Evolutionary conservation across 2,888 invertebrate species (phyloP), one percentile per base, ranked within the genome.

Genomic region (Proisotoma minuta): DNA sequence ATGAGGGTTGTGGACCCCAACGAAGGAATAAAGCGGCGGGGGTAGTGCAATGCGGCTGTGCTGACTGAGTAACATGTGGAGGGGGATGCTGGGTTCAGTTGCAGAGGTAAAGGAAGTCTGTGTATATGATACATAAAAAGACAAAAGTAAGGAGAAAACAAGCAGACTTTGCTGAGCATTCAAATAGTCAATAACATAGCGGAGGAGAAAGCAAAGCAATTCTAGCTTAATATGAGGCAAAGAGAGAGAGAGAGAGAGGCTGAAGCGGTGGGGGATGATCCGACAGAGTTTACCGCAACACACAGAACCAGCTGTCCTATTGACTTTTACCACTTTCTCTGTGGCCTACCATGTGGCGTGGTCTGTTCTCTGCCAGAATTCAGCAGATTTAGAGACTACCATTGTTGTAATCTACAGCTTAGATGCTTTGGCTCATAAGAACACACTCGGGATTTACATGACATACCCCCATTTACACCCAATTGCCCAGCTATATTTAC

Each of bases 41-140:
- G 40, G 34, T 61, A 49, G 49, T 50, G 58, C 62, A 57, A 58
- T 62, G 62, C 62, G 57, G 50, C 57, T 57, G 62, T 62, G 62
- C 62, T 43, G 50, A 61, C 57, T 61, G 57, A 57, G 56, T 49
- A 49, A 60, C 52, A 52, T 54, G 57, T 40, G 57, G 57, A 57
- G 56, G 49, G 34, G 29, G 26, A 54, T 26, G 54, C 39, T 54
- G 54, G 54, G 28, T 39, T 20, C 34, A 10, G 34, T 8, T 10
- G 8, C 34, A 34, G 34, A 10, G 34, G 34, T 10, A 58, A 48
- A 50, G 58, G 58, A 50, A 58, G 47, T 10, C 8, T 10, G 34
- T 34, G 34, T 34, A 15, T 43, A 43, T 43, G 20, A 43, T 43
- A n/a, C 34, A 34, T 8, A 34, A 15, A 15, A 10, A 34, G 34